Evolutionary conservation across 1,140 invertebrate species (phyloP).

Genomic region (Lepidurus apus): DNA sequence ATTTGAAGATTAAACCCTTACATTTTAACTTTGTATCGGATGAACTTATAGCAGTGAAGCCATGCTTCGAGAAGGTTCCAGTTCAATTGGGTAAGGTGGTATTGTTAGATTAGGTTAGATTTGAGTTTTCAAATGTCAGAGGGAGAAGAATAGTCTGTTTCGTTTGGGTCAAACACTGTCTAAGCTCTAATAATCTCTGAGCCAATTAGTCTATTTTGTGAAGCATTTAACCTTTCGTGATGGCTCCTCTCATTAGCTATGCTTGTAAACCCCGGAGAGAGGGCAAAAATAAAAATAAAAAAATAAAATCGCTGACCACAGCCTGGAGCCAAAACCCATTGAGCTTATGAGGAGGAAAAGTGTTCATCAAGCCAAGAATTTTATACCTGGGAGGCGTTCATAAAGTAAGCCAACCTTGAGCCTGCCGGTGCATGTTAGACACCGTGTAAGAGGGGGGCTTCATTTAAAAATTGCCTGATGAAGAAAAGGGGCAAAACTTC

Average conservation of each 20-base stretch:
- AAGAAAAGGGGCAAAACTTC: background rate
- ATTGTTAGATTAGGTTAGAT: too few relatives aligned
- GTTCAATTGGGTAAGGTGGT: too few relatives aligned
- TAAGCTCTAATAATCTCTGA: background rate
- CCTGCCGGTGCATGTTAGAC: conserved; percentile 12
- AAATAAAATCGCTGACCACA: background rate
- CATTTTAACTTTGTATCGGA: too few relatives aligned
- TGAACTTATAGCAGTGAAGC: too few relatives aligned
- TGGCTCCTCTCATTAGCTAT: background rate
- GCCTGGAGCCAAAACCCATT: background rate
- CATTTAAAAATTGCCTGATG: conserved; percentile 19
- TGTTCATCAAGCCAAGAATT: conserved; percentile 19
- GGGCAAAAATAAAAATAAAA: background rate
- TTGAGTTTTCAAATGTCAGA: too few relatives aligned
- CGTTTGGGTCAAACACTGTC: background rate
- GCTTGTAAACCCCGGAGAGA: background rate
- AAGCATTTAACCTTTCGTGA: conserved; percentile 10
- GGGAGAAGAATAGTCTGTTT: too few relatives aligned
- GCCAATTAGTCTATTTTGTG: conserved; percentile 9
- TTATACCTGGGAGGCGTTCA: background rate
- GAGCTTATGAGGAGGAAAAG: conserved; percentile 14
- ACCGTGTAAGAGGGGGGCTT: conserved; percentile 16
- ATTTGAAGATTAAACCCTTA: too few relatives aligned
- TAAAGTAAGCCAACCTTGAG: conserved; percentile 4
- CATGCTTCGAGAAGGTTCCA: too few relatives aligned